Conservation (phyloP, 2,113 vertebrate species). For the Prunella himalayana region DNA sequence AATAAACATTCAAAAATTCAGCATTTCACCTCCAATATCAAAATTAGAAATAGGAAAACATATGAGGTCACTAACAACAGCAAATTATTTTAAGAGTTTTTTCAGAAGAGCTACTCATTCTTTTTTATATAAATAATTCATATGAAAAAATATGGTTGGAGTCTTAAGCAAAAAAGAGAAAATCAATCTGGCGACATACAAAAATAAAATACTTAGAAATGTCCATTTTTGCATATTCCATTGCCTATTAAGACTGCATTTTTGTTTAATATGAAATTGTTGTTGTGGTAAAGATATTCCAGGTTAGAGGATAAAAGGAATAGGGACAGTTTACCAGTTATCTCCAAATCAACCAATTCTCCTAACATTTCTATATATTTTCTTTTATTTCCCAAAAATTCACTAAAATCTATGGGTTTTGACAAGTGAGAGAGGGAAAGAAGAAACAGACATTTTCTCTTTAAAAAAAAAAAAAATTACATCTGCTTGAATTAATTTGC, state of each 20-base stretch:
- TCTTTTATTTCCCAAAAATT: background rate
- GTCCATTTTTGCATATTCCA: background rate
- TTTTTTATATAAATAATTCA: background rate
- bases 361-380: background rate
- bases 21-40: background rate
- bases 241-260: background rate
- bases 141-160: background rate
- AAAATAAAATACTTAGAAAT: background rate
- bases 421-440: background rate
- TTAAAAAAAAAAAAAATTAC: background rate
- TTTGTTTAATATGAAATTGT: background rate
- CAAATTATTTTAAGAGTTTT: background rate
- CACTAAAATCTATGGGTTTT: background rate
- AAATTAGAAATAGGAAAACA: background rate
- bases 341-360: background rate
- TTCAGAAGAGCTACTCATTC: background rate
- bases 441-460: background rate
- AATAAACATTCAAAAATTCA: background rate
- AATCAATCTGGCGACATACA: rapidly evolving
- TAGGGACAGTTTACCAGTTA: background rate
- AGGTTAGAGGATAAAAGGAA: background rate
- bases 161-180: background rate
- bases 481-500: background rate
- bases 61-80: background rate
- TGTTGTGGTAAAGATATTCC: background rate